phyloP scores from a whole-genome alignment of 2,888 invertebrate genomes.

The Drosophila atripex region DNA sequence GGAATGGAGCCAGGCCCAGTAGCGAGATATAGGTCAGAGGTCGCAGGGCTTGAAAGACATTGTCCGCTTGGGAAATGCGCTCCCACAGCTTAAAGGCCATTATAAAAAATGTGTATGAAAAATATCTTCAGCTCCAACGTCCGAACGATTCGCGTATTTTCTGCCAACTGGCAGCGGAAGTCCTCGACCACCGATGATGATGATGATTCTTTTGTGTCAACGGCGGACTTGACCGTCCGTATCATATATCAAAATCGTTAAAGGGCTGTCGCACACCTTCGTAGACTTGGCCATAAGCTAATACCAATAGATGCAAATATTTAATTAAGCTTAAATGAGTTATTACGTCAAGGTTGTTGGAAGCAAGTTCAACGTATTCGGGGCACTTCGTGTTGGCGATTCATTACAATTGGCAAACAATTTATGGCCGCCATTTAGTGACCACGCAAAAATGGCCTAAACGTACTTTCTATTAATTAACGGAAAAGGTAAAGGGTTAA shows the following conservation, averaged over 20 bases:
- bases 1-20: slow-evolving; percentile 81
- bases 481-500: not conserved
- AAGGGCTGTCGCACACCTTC: slow-evolving; percentile 39
- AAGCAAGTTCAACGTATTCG: slow-evolving; percentile 17
- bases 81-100: slow-evolving; percentile 78
- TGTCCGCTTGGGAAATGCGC: slow-evolving; percentile 80
- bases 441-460: slow-evolving; percentile 5
- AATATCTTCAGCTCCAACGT: slow-evolving; percentile 28
- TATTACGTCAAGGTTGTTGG: slow-evolving; percentile 35
- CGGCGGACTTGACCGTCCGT: slow-evolving; percentile 14
- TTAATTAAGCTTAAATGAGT: slow-evolving; percentile 66
- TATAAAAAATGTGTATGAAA: not conserved
- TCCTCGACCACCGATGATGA: slow-evolving; percentile 29
- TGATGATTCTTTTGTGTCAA: slow-evolving; percentile 28
- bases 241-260: slow-evolving; percentile 59
- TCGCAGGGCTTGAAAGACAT: slow-evolving; percentile 81
- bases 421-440: slow-evolving; percentile 17
- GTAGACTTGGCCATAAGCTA: slow-evolving; percentile 52
- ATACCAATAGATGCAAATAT: slow-evolving; percentile 71
- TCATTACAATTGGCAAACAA: slow-evolving; percentile 55
- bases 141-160: slow-evolving; percentile 48
- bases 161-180: slow-evolving; percentile 55
- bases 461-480: not conserved
- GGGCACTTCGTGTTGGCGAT: slow-evolving; percentile 4
- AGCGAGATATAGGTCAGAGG: slow-evolving; percentile 80